These are phyloP conservation scores for Epizoanthus illoricatus DNA, from an alignment of 92 coral and sea anemone species.

Conservation along the genomic window DNA sequence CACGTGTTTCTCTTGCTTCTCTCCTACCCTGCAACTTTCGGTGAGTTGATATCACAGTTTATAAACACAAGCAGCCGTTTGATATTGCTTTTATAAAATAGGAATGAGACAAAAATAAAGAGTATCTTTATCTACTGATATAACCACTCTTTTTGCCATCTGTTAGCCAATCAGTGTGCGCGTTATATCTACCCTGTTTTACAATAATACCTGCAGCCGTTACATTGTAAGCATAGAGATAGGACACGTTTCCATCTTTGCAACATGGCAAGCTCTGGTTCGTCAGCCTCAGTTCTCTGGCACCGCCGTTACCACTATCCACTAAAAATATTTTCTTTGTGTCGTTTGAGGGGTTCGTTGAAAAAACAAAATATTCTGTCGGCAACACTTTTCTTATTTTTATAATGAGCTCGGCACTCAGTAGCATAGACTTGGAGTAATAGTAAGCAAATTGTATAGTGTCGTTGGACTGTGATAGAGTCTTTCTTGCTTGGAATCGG, in stretches of 20 bases:
- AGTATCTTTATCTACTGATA: too few relatives aligned
- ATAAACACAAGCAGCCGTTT: too few relatives aligned
- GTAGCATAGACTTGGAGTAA: background rate
- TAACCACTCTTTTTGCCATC: too few relatives aligned
- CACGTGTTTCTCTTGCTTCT: too few relatives aligned
- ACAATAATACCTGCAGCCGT: slow-evolving; percentile 8
- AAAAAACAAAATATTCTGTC: slow-evolving; percentile 6
- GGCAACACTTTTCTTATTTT: background rate
- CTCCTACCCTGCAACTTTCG: too few relatives aligned
- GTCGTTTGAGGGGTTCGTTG: background rate
- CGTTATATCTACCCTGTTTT: too few relatives aligned
- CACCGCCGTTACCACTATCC: background rate
- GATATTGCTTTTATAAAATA: too few relatives aligned
- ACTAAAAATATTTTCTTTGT: slow-evolving; percentile 6
- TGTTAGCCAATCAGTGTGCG: too few relatives aligned
- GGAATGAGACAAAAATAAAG: too few relatives aligned
- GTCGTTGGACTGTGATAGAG: slow-evolving; percentile 12
- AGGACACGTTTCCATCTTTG: background rate
- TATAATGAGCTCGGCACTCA: slow-evolving; percentile 1
- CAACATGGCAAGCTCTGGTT: background rate
- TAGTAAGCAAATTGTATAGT: slow-evolving; percentile 7
- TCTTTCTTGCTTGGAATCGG: slow-evolving; percentile 8
- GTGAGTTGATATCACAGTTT: too few relatives aligned
- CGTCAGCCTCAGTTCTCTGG: background rate
- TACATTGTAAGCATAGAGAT: slow-evolving; percentile 15